Conservation (phyloP, 2,888 invertebrate species). For the Agriopis marginaria region DNA sequence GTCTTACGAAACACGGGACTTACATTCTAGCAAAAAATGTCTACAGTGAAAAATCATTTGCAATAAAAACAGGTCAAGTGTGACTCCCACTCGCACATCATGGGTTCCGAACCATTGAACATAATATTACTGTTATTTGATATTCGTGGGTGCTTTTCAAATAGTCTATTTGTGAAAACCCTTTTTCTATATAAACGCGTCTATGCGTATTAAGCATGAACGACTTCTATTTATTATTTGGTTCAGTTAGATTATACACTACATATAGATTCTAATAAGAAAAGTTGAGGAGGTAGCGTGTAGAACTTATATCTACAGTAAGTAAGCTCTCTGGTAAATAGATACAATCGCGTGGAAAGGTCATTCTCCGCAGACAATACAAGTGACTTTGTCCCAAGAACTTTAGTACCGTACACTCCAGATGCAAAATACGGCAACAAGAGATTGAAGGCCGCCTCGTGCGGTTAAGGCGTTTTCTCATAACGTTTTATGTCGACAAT, state of each 20-base stretch:
- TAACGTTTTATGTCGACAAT: conserved; percentile 76
- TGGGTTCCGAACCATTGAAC: conserved; percentile 19
- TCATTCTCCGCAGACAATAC: conserved; percentile 57
- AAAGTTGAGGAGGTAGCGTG: no score
- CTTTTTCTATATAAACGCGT: conserved; percentile 8
- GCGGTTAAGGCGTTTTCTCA: conserved; percentile 71
- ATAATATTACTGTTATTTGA: conserved; percentile 27
- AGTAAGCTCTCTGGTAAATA: no score
- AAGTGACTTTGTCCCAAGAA: conserved; percentile 44
- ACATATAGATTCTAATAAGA: not conserved
- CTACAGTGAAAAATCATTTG: conserved; percentile 13
- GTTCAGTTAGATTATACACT: not conserved
- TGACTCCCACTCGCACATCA: conserved; percentile 14
- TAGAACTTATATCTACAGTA: no score
- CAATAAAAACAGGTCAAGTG: conserved; percentile 25
- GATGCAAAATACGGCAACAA: conserved; percentile 67
- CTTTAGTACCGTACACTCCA: conserved; percentile 57
- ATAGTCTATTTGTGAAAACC: conserved; percentile 16
- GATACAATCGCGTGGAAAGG: conserved; percentile 46
- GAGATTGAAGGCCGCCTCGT: conserved; percentile 64
- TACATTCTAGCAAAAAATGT: conserved; percentile 8
- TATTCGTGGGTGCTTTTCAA: conserved; percentile 15
- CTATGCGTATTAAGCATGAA: not conserved
- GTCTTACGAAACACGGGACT: conserved; percentile 2
- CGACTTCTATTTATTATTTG: not conserved